Evolutionary conservation across 2,113 vertebrate genomes (phyloP).

Genomic region (Apus apus): DNA sequence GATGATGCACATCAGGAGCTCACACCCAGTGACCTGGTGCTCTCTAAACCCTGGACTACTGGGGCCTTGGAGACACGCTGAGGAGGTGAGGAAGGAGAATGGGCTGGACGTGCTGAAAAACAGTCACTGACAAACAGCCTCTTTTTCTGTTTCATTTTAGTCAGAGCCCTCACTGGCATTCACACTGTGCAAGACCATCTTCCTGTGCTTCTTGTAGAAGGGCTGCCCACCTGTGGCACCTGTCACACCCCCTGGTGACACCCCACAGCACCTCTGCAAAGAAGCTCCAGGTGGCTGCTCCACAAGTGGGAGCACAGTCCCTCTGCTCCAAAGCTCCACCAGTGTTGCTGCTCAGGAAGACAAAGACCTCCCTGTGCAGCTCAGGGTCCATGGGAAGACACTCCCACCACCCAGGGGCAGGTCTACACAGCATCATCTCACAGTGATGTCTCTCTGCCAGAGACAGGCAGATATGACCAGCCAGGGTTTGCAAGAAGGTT

Average conservation of each 20-base stretch:
- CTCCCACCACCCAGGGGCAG: background rate
- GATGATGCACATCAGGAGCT: background rate
- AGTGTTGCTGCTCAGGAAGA: background rate
- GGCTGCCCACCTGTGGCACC: background rate
- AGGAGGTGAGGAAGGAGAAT: background rate
- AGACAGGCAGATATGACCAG: background rate
- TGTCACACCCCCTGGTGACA: background rate
- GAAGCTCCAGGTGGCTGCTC: background rate
- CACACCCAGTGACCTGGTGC: too few species aligned
- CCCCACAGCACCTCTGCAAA: background rate
- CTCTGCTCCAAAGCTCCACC: background rate
- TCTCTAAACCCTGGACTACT: background rate
- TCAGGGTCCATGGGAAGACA: too few species aligned
- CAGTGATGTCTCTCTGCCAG: too few species aligned
- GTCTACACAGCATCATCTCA: accelerated
- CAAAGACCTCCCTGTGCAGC: background rate
- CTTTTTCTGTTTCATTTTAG: background rate
- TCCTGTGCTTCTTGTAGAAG: background rate
- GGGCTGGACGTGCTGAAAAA: background rate
- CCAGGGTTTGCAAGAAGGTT: accelerated
- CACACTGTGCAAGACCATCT: background rate
- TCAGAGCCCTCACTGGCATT: background rate
- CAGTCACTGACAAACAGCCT: background rate
- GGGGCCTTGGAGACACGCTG: background rate
- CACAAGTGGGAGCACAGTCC: accelerated